Percentiles rank a stretch among this genome's conserved stretches.
These are phyloP conservation scores for Polyommatus icarus DNA, from an alignment of 2,888 invertebrate genomes.

Conservation along the genomic window DNA sequence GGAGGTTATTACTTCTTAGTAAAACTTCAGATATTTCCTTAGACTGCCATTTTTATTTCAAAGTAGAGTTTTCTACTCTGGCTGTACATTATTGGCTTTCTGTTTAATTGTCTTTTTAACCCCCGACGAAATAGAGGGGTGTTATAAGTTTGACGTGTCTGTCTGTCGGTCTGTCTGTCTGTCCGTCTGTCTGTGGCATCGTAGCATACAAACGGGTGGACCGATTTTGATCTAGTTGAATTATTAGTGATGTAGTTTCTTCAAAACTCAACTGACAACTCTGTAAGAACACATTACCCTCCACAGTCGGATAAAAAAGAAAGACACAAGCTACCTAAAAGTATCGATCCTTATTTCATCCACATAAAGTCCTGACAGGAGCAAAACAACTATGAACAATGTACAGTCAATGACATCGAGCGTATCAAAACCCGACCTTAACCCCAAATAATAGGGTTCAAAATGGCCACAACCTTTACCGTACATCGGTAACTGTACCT, in stretches of 20 bases:
- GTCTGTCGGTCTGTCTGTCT: too few species aligned
- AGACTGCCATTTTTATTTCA: neutral
- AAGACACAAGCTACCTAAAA: neutral
- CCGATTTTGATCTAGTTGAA: too few species aligned
- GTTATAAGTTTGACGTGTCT: too few species aligned
- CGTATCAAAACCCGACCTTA: neutral
- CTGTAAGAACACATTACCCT: neutral
- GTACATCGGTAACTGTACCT: slow-evolving; percentile 1
- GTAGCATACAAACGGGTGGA: too few species aligned
- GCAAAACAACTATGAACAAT: neutral
- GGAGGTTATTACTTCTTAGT: too few species aligned
- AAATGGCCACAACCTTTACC: neutral
- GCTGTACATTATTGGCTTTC: too few species aligned
- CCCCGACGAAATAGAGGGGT: too few species aligned
- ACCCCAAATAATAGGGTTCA: neutral
- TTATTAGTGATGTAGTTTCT: too few species aligned
- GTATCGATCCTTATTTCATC: neutral
- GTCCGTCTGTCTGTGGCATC: too few species aligned
- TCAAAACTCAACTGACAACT: too few species aligned
- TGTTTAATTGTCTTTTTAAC: too few species aligned
- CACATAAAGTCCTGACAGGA: neutral
- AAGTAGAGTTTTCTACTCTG: neutral
- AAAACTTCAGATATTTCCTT: too few species aligned
- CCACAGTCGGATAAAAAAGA: neutral
- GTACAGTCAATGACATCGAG: neutral